Base-by-base conservation (phyloP, 2,113 vertebrate genomes). In the Mandrillus leucophaeus region DNA sequence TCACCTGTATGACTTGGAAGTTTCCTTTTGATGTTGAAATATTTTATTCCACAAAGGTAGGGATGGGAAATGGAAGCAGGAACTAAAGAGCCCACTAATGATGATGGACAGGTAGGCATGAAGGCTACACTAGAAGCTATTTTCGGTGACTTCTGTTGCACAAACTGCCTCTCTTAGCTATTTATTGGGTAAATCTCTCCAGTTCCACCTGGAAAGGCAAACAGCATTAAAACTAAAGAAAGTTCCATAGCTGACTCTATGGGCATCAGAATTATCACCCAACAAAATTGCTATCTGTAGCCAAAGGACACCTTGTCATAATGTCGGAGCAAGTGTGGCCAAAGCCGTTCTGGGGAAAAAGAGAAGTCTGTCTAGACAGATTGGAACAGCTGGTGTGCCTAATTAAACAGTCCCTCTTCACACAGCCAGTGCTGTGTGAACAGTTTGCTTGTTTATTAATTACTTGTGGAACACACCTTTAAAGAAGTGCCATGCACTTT, bases 291-390 rank as follows among this genome's bases (percentile, higher is more conserved):
- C 57, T 12, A 17, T 82, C 76, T 50, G 70, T 22, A 83, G 95
- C 97, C 96, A 97, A 97, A 93, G 72, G 96, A 94, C 55, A 97
- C 93, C 93, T 97, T 96, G 96, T 97, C 92, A 84, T 70, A 81
- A 88, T 78, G 89, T 92, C 84, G 91, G 96, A 90, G 82, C 20
- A 94, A 95, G 66, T 88, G 84, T 95, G 96, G 95, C 70, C 20
- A 78, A 92, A 72, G 59, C 38, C 43, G 70, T 95, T 92, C 43
- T 84, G 70, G 72, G 96, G 88, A 95, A 98, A 97, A 95, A 96
- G 88, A 97, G 90, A 95, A 76, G 68, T 25, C 70, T 96, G 96
- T 98, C 97, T 98, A 98, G 97, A 98, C 97, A 92, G 94, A 59
- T 94, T 72, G 97, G 97, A 98, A 95, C 83, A 61, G 95, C 80